These are phyloP conservation scores for Lasioglossum zephyrum DNA, from an alignment of 2,888 invertebrate genomes.

Conservation along the genomic window DNA sequence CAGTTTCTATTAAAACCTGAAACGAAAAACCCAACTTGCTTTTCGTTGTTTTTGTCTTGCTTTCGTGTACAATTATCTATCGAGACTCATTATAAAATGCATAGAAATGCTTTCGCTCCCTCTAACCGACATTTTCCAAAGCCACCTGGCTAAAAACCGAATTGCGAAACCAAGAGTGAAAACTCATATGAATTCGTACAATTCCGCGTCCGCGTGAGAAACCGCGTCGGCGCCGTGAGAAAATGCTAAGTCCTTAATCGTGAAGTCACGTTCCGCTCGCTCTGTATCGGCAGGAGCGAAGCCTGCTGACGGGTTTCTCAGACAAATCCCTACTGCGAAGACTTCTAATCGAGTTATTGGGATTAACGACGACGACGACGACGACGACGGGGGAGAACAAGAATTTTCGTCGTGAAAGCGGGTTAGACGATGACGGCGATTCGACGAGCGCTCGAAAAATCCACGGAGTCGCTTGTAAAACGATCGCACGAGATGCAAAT, in stretches of 20 bases:
- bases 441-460: neutral
- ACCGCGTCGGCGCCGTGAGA: neutral
- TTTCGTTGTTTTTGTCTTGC: too few species aligned
- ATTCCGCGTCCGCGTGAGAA: neutral
- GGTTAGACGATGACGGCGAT: neutral
- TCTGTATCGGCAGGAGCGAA: constrained; percentile 27
- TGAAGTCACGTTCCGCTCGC: constrained; percentile 32
- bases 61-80: too few species aligned
- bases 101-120: too few species aligned
- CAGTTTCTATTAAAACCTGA: too few species aligned
- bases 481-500: constrained; percentile 1
- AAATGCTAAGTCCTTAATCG: constrained; percentile 26
- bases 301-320: constrained; percentile 59
- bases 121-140: too few species aligned
- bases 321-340: constrained; percentile 64
- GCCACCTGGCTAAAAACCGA: too few species aligned
- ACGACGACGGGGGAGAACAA: neutral
- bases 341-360: constrained; percentile 63
- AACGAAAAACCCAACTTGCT: too few species aligned
- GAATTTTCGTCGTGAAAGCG: constrained; percentile 19
- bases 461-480: neutral
- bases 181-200: neutral
- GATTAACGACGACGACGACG: constrained; percentile 22
- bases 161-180: too few species aligned
- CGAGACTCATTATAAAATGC: too few species aligned